These are phyloP conservation scores for Poecilia picta DNA, from an alignment of 2,797 vertebrate genomes.

Conservation along the genomic window DNA sequence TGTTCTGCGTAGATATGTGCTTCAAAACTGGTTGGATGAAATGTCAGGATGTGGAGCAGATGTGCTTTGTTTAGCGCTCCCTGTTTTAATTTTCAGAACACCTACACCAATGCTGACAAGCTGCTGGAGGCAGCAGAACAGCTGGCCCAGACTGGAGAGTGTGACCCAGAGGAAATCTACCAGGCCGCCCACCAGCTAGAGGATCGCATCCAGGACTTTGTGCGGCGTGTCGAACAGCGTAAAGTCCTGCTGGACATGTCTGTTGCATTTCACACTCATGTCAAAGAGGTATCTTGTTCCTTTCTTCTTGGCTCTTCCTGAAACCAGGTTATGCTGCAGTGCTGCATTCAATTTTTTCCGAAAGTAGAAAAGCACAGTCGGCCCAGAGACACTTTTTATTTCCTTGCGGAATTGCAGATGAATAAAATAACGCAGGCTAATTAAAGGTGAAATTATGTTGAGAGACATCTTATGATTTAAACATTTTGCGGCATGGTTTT, in stretches of 20 bases:
- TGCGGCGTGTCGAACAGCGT: constrained; percentile 93
- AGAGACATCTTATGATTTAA: not conserved
- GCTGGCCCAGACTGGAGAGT: constrained; percentile 96
- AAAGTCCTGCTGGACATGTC: constrained; percentile 98
- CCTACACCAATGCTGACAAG: constrained; percentile 97
- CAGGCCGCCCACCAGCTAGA: constrained; percentile 97
- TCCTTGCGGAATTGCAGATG: not conserved
- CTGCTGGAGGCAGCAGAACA: constrained; percentile 96
- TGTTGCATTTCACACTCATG: constrained; percentile 96
- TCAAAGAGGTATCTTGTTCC: constrained; percentile 88
- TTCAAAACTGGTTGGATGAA: not conserved
- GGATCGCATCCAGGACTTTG: constrained; percentile 97
- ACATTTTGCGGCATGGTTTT: not conserved
- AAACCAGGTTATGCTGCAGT: constrained; percentile 6
- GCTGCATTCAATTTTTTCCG: not conserved
- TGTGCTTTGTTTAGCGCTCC: not conserved
- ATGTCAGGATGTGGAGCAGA: not conserved
- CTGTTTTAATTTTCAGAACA: constrained; percentile 85
- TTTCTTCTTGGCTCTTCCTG: constrained; percentile 1
- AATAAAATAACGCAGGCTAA: not conserved
- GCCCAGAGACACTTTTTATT: not conserved
- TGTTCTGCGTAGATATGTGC: not conserved
- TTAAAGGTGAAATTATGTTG: not conserved
- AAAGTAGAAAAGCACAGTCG: not conserved
- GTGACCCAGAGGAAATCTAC: constrained; percentile 97